Evolutionary conservation across 2,797 vertebrate genomes (phyloP), one percentile per base, ranked within the genome.

Genomic region (Poeciliopsis presidionis): DNA sequence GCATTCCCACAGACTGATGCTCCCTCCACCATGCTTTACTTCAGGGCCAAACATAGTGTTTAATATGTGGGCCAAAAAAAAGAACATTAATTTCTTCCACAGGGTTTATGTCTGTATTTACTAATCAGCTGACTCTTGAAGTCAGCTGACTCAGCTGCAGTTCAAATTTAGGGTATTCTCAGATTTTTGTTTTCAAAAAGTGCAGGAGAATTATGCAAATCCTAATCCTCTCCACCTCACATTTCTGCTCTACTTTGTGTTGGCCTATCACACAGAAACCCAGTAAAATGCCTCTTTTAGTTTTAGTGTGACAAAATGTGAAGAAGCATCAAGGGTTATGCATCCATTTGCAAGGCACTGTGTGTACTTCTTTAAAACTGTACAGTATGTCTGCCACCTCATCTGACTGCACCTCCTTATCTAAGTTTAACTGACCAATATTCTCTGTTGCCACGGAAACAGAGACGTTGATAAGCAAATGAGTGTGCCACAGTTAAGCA

Each of bases 401-500:
- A 82, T 89, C 47, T 88, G 71, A 75, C 82, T 84, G 81, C 81
- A 86, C 79, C 86, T 90, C 85, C 84, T 90, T 87, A 84, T 92
- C 89, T 88, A 83, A 88, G 87, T 92, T 90, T 92, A 90, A 90
- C 81, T 88, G 85, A 90, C 90, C 83, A 88, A 83, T 86, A 89
- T 87, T 90, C 84, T 89, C 78, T 86, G 94, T 94, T 94, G 92
- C 94, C 92, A 94, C 80, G 91, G 93, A 90, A 93, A 94, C 93
- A 82, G 88, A 82, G 89, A 79, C 85, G 82, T 91, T 92, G 88
- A 92, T 90, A 90, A 92, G 91, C 83, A 90, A 91, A 89, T 87
- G 82, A 91, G 90, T 83, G 87, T 92, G 87, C 84, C 87, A 91
- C 84, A 87, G 86, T 92, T 90, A 90, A 88, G 82, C 87, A 59